Evolutionary conservation across 2,113 vertebrate species (phyloP), one percentile per base, ranked within the genome.

Genomic region (Actinemys pallida): DNA sequence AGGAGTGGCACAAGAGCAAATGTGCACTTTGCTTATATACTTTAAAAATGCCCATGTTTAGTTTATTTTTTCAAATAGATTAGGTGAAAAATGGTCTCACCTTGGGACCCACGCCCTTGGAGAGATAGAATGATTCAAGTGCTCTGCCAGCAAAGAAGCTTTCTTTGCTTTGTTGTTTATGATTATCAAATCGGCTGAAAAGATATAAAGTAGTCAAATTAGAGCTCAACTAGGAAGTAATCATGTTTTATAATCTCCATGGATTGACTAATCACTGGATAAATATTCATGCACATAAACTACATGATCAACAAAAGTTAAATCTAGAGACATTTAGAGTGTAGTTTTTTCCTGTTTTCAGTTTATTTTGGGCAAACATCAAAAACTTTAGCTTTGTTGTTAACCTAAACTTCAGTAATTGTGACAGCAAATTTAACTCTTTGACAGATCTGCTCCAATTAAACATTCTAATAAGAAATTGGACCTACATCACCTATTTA

Each of bases 121-220:
- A 85, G 90, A 97, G 94, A 94, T 97, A 93, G 95, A 96, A 92
- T 86, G 72, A 6, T 92, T 90, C 59, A 93, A 59, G 91, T 92
- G 42, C 24, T 93, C 57, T 93, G 42, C 76, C 31, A 1, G 0
- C 4, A 69, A 88, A 93, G 22, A 90, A 1, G 3, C 83, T 91
- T 65, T 54, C 7, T 79, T 76, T 86, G 5, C 76, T 93, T 94
- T 87, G 59, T 56, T 96, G 4, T 85, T 81, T 93, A 39, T 0
- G 0, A 87, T 79, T 59, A 87, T 54, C 4, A 89, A 87, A 24
- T 35, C 3, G 59, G 14, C 83, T 0, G 0, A 4, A 83, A 93
- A 52, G 80, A 14, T 27, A 81, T 84, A 83, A 87, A 42, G 50
- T 45, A 89, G 87, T 93, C 57, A 22, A 17, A 81, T 91, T 93